Percentiles rank a stretch among this genome's conserved stretches.
Conservation (phyloP, 1,140 invertebrate genomes). For the Aphidius ervi region DNA sequence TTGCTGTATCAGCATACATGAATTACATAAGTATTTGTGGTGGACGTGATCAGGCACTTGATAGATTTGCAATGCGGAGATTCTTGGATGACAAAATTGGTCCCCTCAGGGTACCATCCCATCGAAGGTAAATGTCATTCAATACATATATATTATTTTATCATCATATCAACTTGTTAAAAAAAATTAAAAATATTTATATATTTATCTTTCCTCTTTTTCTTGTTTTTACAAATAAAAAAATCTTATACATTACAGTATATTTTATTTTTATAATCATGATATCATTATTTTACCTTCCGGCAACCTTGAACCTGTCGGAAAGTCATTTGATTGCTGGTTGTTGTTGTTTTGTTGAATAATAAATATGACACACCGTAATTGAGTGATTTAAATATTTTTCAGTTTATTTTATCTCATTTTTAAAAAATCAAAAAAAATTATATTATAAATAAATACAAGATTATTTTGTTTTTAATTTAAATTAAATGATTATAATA, state of each 20-base stretch:
- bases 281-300: background rate
- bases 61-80: conserved; percentile 86
- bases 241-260: too few species aligned
- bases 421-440: background rate
- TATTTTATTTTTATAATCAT: background rate
- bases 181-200: too few species aligned
- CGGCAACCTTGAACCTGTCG: background rate
- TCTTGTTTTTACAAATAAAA: background rate
- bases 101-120: conserved; percentile 77
- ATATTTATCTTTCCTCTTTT: background rate
- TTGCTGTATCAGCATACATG: conserved; percentile 88
- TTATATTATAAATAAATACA: background rate
- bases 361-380: conserved; percentile 8
- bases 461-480: background rate
- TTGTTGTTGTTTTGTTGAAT: conserved; percentile 3
- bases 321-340: conserved; percentile 4
- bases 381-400: background rate
- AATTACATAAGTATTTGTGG: conserved; percentile 91
- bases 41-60: conserved; percentile 81
- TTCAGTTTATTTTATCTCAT: background rate
- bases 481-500: background rate
- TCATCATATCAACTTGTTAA: background rate
- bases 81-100: conserved; percentile 86
- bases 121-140: conserved; percentile 67
- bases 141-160: conserved; percentile 2